Evolutionary conservation across 1,140 invertebrate species (phyloP), one percentile per base, ranked within the genome.

Genomic region (Drosophila truncata): DNA sequence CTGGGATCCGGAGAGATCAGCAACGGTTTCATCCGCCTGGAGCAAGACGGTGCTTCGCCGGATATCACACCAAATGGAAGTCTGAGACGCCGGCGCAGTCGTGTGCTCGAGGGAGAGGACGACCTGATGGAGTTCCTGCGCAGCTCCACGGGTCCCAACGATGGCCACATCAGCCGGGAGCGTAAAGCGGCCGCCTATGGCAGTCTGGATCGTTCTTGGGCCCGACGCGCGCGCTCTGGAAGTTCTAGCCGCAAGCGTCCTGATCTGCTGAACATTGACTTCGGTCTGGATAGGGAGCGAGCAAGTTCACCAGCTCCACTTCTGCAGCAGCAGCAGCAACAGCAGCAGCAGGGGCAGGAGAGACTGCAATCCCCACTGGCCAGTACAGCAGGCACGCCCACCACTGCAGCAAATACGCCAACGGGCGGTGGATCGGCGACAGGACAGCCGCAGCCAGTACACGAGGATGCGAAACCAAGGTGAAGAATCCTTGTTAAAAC

Each of bases 51-150:
- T 61, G 95, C 95, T 50, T 97, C 97, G 7, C 97, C 97, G 84
- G 97, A 98, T 91, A 95, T 97, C 23, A 98, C 97, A 1, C 97
- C 97, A 39, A 98, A 97, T 76, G 97, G 97, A 18, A 98, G 97
- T 65, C 93, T 98, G 11, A 94, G 97, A 18, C 94, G 97, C 41
- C 94, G 97, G 29, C 94, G 97, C 67, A 97, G 97, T 83, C 94
- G 97, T 20, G 95, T 97, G 35, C 95, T 97, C 1, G 96, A 96
- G 16, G 96, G 97, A 82, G 97, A 97, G 82, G 97, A 98, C 83
- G 97, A 98, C 75, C 93, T 98, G 1, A 96, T 98, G 95, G 97
- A 98, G 85, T 98, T 97, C 88, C 93, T 98, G 27, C 93, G 97
- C 49, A 94, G 94, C 44, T 95, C 95, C 0, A 96, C 96, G 4